phyloP scores from a whole-genome alignment of 2,797 vertebrate species.

The Crocodylus rhombifer region DNA sequence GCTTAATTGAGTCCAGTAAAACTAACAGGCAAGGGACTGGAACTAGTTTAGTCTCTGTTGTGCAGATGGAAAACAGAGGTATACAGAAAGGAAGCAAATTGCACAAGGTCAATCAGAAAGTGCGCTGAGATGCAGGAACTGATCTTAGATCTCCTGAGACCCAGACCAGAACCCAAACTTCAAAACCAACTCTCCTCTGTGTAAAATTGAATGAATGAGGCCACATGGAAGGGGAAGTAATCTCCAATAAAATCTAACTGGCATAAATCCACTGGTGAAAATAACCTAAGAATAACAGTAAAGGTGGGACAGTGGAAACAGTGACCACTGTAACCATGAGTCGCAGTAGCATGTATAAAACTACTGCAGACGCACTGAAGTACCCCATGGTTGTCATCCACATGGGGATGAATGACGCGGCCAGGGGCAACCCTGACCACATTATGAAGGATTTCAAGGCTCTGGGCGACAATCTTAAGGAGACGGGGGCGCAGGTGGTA shows the following conservation, averaged over 20 bases:
- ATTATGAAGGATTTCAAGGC: too few relatives aligned
- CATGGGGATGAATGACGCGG: too few relatives aligned
- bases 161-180: background rate
- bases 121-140: background rate
- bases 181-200: background rate
- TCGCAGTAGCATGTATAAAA: rapidly evolving
- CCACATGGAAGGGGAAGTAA: rapidly evolving
- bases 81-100: background rate
- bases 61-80: background rate
- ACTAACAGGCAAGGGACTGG: background rate
- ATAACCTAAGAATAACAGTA: rapidly evolving
- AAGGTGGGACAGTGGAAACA: background rate
- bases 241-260: background rate
- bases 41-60: background rate
- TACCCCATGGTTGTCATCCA: too few relatives aligned
- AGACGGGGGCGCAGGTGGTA: too few relatives aligned
- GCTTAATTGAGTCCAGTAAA: background rate
- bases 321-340: background rate
- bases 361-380: background rate
- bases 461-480: too few relatives aligned
- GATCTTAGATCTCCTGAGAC: background rate
- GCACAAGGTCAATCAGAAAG: background rate
- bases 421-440: too few relatives aligned
- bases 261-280: background rate
- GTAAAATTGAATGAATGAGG: background rate